phyloP scores from a whole-genome alignment of 1,140 invertebrate species.

The Drosophila subpulchrella region DNA sequence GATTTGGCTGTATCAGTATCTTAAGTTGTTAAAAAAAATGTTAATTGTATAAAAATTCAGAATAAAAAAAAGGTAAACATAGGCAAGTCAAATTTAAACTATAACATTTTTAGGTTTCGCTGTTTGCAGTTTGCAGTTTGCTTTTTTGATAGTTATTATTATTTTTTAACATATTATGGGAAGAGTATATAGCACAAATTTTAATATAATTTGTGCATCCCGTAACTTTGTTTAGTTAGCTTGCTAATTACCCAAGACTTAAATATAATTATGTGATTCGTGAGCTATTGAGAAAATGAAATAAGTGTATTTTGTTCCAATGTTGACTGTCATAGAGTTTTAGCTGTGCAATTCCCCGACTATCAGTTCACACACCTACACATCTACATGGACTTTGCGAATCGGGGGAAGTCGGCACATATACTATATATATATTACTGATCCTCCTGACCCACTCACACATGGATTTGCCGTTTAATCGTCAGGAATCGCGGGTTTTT shows the following conservation, averaged over 20 bases:
- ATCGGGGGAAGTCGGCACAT: constrained; percentile 3
- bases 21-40: too few species aligned
- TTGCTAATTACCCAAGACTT: neutral
- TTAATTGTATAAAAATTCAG: neutral
- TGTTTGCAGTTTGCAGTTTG: too few species aligned
- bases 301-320: constrained; percentile 8
- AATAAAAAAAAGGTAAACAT: neutral
- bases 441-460: constrained; percentile 3
- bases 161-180: neutral
- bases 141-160: neutral
- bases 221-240: neutral
- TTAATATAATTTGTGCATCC: constrained; percentile 1
- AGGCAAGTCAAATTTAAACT: too few species aligned
- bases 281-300: constrained; percentile 2
- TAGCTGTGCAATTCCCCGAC: constrained; percentile 27
- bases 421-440: constrained; percentile 2
- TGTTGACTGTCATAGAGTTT: constrained; percentile 30
- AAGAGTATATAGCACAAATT: neutral
- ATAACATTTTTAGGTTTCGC: too few species aligned
- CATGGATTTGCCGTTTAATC: constrained; percentile 15
- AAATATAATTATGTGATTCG: neutral
- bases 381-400: constrained; percentile 4
- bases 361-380: constrained; percentile 18
- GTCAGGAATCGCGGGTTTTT: constrained; percentile 7
- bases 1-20: too few species aligned